A percentile compares a stretch with the other conserved stretches of the same genome.
Conservation (phyloP, 1,140 invertebrate species). For the Panulirus ornatus region DNA sequence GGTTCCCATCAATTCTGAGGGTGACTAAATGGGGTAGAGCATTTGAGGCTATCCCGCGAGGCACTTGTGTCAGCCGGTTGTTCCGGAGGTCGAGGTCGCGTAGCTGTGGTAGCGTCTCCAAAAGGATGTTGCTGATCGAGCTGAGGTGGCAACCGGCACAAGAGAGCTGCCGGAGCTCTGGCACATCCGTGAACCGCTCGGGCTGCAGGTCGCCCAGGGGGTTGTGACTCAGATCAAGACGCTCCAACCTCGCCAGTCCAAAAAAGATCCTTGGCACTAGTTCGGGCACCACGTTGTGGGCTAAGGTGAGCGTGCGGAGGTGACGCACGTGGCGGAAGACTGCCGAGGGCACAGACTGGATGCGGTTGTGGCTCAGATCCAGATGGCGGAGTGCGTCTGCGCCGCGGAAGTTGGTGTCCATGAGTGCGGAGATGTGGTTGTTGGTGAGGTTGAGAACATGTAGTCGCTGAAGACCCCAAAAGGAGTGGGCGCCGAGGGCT, state of each 20-base stretch:
- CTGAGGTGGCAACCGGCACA: slow-evolving; percentile 85
- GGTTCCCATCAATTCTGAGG: slow-evolving; percentile 87
- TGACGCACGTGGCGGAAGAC: slow-evolving; percentile 85
- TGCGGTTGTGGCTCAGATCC: slow-evolving; percentile 80
- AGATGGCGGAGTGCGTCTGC: slow-evolving; percentile 79
- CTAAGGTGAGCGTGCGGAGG: slow-evolving; percentile 84
- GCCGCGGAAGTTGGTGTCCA: slow-evolving; percentile 78
- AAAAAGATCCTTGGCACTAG: slow-evolving; percentile 85
- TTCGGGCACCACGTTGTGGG: slow-evolving; percentile 84
- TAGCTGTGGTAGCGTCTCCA: slow-evolving; percentile 78
- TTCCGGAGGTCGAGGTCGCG: slow-evolving; percentile 86
- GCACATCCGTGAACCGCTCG: slow-evolving; percentile 87
- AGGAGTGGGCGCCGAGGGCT: slow-evolving; percentile 87
- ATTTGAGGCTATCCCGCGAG: slow-evolving; percentile 77
- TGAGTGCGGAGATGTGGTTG: slow-evolving; percentile 86
- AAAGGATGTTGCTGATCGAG: slow-evolving; percentile 86
- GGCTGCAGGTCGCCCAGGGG: slow-evolving; percentile 84
- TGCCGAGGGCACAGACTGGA: slow-evolving; percentile 82
- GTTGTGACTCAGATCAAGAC: slow-evolving; percentile 87
- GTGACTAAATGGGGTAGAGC: slow-evolving; percentile 81
- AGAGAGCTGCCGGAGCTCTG: slow-evolving; percentile 82
- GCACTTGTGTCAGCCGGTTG: slow-evolving; percentile 85
- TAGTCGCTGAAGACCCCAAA: slow-evolving; percentile 86
- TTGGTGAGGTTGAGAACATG: slow-evolving; percentile 85
- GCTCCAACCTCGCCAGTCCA: slow-evolving; percentile 83